These are phyloP conservation scores for Ceratina japonica DNA, from an alignment of 1,140 invertebrate genomes.

Conservation along the genomic window DNA sequence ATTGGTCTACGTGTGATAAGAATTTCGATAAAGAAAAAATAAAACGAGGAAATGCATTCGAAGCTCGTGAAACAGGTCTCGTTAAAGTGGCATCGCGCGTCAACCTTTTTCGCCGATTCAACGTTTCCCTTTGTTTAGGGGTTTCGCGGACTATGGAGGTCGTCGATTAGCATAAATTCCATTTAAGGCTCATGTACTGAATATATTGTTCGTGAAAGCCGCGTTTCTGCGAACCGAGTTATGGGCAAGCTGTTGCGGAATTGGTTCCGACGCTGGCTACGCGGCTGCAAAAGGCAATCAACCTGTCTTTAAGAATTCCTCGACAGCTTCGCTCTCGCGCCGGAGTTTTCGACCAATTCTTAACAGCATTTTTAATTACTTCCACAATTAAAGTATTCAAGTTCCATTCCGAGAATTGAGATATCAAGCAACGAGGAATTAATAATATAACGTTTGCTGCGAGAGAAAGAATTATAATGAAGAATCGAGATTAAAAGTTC, in stretches of 20 bases:
- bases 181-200: slow-evolving; percentile 59
- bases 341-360: background rate
- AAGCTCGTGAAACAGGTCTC: background rate
- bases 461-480: no score
- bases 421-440: no score
- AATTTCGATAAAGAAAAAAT: no score
- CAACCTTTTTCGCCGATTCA: background rate
- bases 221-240: slow-evolving; percentile 40
- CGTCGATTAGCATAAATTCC: slow-evolving; percentile 65
- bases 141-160: background rate
- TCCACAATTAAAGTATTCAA: no score
- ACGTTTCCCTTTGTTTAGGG: slow-evolving; percentile 34
- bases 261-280: slow-evolving; percentile 49
- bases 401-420: no score
- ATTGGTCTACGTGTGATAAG: no score
- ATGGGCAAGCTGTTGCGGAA: slow-evolving; percentile 63
- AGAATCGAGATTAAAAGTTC: no score
- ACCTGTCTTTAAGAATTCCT: slow-evolving; percentile 39
- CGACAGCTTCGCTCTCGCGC: slow-evolving; percentile 13
- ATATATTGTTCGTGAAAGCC: slow-evolving; percentile 53
- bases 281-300: slow-evolving; percentile 42
- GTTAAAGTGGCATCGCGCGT: background rate
- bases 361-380: background rate
- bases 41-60: no score
- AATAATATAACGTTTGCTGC: no score